Evolutionary conservation across 1,140 invertebrate species (phyloP).

Genomic region (Dendroctonus ponderosae): DNA sequence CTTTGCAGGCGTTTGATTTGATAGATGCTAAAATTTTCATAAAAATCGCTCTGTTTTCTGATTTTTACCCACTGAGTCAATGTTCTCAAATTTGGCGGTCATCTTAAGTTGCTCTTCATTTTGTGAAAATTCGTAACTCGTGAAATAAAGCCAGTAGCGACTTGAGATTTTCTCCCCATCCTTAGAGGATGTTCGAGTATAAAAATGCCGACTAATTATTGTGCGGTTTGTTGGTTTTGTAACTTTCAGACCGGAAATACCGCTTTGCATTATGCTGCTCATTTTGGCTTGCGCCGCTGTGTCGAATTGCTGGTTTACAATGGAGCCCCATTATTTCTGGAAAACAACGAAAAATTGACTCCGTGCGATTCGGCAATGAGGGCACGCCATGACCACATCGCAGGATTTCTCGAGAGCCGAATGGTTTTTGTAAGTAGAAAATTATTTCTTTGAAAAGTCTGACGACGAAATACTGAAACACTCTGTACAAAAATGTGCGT

Average conservation of each 20-base stretch:
- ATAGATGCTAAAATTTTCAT: too few species aligned
- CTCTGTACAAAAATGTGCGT: not conserved
- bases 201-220: not conserved
- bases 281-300: constrained; percentile 64
- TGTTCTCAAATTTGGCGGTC: too few species aligned
- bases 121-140: not conserved
- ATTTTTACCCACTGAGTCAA: too few species aligned
- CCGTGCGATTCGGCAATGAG: constrained; percentile 67
- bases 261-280: constrained; percentile 65
- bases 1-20: too few species aligned
- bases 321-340: constrained; percentile 62
- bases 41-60: too few species aligned
- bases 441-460: not conserved
- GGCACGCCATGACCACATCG: constrained; percentile 60
- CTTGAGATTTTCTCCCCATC: not conserved
- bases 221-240: not conserved
- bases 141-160: not conserved
- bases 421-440: constrained; percentile 67
- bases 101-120: not conserved
- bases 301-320: constrained; percentile 63
- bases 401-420: constrained; percentile 65
- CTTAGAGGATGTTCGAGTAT: not conserved
- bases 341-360: constrained; percentile 64
- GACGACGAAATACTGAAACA: not conserved
- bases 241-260: constrained; percentile 63